Percentiles rank a stretch among this genome's conserved stretches.
phyloP scores from a whole-genome alignment of 1,140 invertebrate genomes.

The Harpegnathos saltator region DNA sequence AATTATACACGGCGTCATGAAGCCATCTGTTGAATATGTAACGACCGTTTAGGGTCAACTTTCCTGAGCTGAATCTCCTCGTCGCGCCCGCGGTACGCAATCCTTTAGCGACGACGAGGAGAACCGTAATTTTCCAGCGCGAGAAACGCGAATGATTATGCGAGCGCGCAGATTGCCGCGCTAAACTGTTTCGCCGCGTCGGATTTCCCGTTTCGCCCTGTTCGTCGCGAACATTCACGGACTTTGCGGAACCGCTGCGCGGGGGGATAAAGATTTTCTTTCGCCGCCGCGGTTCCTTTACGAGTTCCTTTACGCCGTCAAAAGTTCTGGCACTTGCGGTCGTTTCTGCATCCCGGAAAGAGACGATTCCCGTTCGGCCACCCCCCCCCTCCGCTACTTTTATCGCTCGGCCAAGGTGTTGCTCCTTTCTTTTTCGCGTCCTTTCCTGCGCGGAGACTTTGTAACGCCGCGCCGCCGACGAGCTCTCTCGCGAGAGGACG shows the following conservation, averaged over 20 bases:
- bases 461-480: background rate
- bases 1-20: slow-evolving; percentile 2
- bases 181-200: background rate
- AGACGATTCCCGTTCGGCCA: background rate
- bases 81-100: background rate
- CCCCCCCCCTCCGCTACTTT: slow-evolving; percentile 26
- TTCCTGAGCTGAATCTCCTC: background rate
- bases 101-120: background rate
- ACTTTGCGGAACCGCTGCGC: slow-evolving; percentile 13
- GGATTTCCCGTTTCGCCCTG: slow-evolving; percentile 11
- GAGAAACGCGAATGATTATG: slow-evolving; percentile 19
- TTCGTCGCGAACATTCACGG: background rate
- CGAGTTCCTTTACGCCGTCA: slow-evolving; percentile 6
- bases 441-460: background rate
- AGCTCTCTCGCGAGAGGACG: background rate
- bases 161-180: background rate
- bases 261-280: slow-evolving; percentile 16
- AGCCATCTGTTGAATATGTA: slow-evolving; percentile 38
- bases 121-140: background rate
- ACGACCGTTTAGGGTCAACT: background rate
- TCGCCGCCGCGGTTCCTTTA: background rate
- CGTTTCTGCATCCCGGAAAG: slow-evolving; percentile 24
- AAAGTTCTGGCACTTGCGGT: slow-evolving; percentile 9
- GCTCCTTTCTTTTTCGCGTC: background rate
- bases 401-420: slow-evolving; percentile 17